Evolutionary conservation across 2,797 vertebrate genomes (phyloP).

Genomic region (Oceanodroma leucorhoa): DNA sequence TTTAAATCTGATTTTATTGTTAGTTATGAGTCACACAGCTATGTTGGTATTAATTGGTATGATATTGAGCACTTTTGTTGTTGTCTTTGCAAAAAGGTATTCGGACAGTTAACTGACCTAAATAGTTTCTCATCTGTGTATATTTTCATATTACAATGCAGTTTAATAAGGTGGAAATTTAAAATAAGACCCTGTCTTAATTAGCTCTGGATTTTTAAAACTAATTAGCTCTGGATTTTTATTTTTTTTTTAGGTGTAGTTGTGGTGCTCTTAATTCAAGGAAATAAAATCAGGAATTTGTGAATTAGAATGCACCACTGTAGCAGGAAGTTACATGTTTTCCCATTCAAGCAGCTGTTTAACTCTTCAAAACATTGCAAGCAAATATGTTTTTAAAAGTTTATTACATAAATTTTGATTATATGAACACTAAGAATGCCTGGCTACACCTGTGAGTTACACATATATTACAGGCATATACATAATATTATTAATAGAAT

Average conservation of each 20-base stretch:
- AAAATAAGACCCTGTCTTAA: not conserved
- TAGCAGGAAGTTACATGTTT: not conserved
- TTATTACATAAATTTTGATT: not conserved
- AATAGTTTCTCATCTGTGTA: not conserved
- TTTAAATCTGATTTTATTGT: not conserved
- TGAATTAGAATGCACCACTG: not conserved
- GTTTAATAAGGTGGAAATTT: not conserved
- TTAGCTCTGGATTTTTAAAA: not conserved
- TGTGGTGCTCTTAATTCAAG: not conserved
- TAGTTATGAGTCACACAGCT: not conserved
- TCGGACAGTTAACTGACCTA: not conserved
- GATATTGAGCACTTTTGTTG: not conserved
- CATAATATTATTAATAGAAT: not conserved
- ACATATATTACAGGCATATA: not conserved
- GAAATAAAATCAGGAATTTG: constrained; percentile 32
- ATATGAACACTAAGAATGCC: not conserved
- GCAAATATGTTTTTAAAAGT: not conserved
- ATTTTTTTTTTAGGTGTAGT: not conserved
- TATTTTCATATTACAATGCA: not conserved
- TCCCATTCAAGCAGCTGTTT: not conserved
- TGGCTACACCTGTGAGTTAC: not conserved
- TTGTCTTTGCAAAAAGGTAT: not conserved
- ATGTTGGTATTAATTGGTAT: not conserved
- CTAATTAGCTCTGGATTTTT: not conserved
- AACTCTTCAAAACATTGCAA: not conserved